phyloP scores from a whole-genome alignment of 2,888 invertebrate species.

The Sphinx pinastri region DNA sequence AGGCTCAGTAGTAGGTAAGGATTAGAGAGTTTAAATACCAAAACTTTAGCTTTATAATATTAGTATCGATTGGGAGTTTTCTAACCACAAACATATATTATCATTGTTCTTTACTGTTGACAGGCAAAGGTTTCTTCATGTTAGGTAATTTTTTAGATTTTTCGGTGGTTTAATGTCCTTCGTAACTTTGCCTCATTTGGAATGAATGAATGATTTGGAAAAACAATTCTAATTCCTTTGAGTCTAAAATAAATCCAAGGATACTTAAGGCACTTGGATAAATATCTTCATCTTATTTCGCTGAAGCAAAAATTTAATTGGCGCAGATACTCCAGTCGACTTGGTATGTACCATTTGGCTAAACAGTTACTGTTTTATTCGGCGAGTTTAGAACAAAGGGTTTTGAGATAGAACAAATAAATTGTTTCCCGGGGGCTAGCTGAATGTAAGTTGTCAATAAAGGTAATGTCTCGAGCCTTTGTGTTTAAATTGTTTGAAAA shows the following conservation, averaged over 20 bases:
- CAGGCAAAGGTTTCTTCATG: no score
- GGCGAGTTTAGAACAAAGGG: slow-evolving; percentile 60
- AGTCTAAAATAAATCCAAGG: neutral
- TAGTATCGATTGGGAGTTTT: no score
- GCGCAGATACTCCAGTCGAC: slow-evolving; percentile 51
- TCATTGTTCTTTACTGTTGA: no score
- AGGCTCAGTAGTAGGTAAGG: no score
- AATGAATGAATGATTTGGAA: no score
- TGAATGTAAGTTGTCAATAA: slow-evolving; percentile 55
- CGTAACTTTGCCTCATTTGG: no score
- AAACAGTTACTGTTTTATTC: slow-evolving; percentile 69
- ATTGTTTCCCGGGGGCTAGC: slow-evolving; percentile 57
- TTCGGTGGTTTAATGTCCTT: no score
- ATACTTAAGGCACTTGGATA: neutral
- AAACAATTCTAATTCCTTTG: neutral
- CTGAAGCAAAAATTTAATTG: slow-evolving; percentile 56
- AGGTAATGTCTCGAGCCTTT: slow-evolving; percentile 47
- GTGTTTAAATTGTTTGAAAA: slow-evolving; percentile 46
- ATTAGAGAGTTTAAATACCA: no score
- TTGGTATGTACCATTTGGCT: slow-evolving; percentile 67
- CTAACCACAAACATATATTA: no score
- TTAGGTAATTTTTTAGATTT: no score
- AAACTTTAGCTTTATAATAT: no score
- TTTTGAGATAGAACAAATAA: slow-evolving; percentile 70
- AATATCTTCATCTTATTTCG: slow-evolving; percentile 1